These are phyloP conservation scores for Macrocentrus cingulum DNA, from an alignment of 1,140 invertebrate species.

Conservation along the genomic window DNA sequence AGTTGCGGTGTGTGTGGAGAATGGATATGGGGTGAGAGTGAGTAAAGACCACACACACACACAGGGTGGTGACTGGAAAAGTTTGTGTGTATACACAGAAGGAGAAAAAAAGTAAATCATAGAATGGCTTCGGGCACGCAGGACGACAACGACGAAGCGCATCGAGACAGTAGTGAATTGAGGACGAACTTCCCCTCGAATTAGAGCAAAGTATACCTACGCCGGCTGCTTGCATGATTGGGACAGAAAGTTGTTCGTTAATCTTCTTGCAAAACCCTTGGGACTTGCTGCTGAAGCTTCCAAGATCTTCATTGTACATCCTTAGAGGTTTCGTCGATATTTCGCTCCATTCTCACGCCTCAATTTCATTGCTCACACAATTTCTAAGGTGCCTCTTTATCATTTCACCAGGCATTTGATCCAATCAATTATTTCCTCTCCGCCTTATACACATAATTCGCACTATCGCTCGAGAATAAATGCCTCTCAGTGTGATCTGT, in stretches of 20 bases:
- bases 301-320: too few species aligned
- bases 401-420: too few species aligned
- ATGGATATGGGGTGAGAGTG: slow-evolving; percentile 1
- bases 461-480: too few species aligned
- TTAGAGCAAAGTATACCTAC: slow-evolving; percentile 48
- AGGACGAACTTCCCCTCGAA: slow-evolving; percentile 44
- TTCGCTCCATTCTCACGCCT: not conserved
- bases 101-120: not conserved
- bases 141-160: slow-evolving; percentile 7
- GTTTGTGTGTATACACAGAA: slow-evolving; percentile 30
- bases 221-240: slow-evolving; percentile 29
- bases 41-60: too few species aligned
- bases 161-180: slow-evolving; percentile 25
- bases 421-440: too few species aligned
- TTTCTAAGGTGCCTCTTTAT: too few species aligned
- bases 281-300: slow-evolving; percentile 23
- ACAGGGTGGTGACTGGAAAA: slow-evolving; percentile 41
- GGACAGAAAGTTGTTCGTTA: slow-evolving; percentile 45
- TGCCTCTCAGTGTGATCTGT: too few species aligned
- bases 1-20: not conserved
- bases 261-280: slow-evolving; percentile 42
- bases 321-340: too few species aligned
- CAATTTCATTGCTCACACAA: not conserved
- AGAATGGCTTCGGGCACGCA: not conserved
- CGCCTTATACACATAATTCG: too few species aligned